These are phyloP conservation scores for Flexamia atlantica DNA, from an alignment of 2,888 invertebrate genomes.

Conservation along the genomic window DNA sequence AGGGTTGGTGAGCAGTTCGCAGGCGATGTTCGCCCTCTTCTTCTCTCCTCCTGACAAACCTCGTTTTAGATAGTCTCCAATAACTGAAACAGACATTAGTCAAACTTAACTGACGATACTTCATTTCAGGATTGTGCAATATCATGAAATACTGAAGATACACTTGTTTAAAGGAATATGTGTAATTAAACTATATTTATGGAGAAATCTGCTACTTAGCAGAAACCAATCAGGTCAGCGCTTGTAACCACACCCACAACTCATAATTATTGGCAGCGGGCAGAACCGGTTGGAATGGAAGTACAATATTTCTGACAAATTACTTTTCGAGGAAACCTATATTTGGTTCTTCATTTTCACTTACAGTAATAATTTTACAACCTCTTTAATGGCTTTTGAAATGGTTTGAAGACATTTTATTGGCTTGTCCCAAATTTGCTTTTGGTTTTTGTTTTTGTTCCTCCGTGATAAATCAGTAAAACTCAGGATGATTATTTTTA, in stretches of 20 bases:
- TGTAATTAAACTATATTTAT: background rate
- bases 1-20: slow-evolving; percentile 89
- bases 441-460: background rate
- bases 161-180: background rate
- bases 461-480: no score
- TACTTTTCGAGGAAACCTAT: slow-evolving; percentile 16
- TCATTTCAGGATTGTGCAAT: background rate
- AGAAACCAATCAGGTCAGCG: background rate
- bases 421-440: background rate
- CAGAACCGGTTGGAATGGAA: slow-evolving; percentile 6
- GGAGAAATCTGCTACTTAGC: background rate
- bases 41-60: slow-evolving; percentile 91
- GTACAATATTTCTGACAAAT: slow-evolving; percentile 26
- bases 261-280: background rate
- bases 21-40: slow-evolving; percentile 89
- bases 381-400: background rate
- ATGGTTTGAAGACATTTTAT: background rate
- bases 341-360: slow-evolving; percentile 1
- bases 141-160: background rate
- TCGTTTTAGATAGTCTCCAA: slow-evolving; percentile 86
- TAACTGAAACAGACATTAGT: slow-evolving; percentile 75
- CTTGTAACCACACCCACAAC: background rate
- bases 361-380: background rate
- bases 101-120: background rate
- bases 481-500: no score